Percentiles rank a stretch among this genome's conserved stretches.
phyloP scores from a whole-genome alignment of 2,113 vertebrate species.

The Kryptolebias marmoratus region DNA sequence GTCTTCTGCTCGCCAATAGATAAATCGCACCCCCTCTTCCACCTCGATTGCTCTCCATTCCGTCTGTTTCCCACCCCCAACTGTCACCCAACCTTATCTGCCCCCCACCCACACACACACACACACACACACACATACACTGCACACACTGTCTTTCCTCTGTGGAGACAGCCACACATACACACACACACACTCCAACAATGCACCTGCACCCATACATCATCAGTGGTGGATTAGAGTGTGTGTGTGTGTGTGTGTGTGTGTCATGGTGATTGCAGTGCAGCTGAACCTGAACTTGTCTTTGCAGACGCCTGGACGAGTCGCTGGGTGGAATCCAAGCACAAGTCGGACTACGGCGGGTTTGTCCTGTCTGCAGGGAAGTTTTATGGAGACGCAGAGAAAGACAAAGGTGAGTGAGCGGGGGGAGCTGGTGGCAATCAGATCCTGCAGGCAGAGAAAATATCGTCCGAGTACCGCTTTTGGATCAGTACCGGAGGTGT shows the following conservation, averaged over 20 bases:
- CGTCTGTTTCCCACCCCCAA: slow-evolving; percentile 2
- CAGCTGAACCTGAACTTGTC: slow-evolving; percentile 37
- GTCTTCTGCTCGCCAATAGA: neutral
- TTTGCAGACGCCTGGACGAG: slow-evolving; percentile 81
- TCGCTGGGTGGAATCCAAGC: slow-evolving; percentile 83
- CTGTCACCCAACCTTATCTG: slow-evolving; percentile 26
- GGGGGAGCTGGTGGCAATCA: too few relatives aligned
- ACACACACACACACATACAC: slow-evolving; percentile 10
- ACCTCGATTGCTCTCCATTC: slow-evolving; percentile 17
- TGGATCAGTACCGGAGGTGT: neutral
- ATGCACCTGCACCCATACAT: slow-evolving; percentile 45
- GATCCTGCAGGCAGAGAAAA: too few relatives aligned
- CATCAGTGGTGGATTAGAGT: neutral
- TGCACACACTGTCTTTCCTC: slow-evolving; percentile 11
- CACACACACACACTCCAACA: neutral
- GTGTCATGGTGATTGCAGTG: neutral
- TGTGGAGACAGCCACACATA: neutral
- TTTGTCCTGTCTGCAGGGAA: slow-evolving; percentile 83
- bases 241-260: neutral
- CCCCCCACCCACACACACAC: slow-evolving; percentile 28
- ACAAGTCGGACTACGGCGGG: slow-evolving; percentile 82
- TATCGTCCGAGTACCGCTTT: neutral
- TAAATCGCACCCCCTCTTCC: neutral
- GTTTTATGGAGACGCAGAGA: slow-evolving; percentile 84
- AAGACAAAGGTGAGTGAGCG: slow-evolving; percentile 82